Evolutionary conservation across 2,888 invertebrate species (phyloP).

Genomic region (Heteromyza rotundicornis): DNA sequence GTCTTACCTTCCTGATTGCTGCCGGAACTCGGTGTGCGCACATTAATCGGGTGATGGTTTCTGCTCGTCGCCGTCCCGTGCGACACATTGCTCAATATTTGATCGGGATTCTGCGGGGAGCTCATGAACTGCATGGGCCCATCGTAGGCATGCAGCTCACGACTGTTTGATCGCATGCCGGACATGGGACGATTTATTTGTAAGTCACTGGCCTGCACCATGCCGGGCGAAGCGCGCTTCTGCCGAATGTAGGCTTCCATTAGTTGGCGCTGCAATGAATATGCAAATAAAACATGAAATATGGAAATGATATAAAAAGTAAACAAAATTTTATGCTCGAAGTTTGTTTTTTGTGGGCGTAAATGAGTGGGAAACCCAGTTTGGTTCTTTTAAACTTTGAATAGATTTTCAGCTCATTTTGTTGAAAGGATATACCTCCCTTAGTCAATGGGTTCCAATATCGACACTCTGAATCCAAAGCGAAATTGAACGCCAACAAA

Average conservation of each 20-base stretch:
- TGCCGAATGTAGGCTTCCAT: conserved; percentile 90
- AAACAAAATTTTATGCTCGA: too few species aligned
- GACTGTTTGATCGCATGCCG: conserved; percentile 68
- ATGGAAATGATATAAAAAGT: too few species aligned
- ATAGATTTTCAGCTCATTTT: too few species aligned
- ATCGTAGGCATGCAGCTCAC: conserved; percentile 70
- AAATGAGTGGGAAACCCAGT: too few species aligned
- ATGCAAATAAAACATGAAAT: not conserved
- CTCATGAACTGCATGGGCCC: conserved; percentile 87
- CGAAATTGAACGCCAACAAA: too few species aligned
- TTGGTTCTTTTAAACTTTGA: too few species aligned
- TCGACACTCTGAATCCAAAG: too few species aligned
- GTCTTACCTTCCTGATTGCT: conserved; percentile 24
- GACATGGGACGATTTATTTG: conserved; percentile 75
- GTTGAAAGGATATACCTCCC: too few species aligned
- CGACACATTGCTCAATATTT: conserved; percentile 65
- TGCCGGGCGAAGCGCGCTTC: conserved; percentile 82
- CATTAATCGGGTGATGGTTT: conserved; percentile 38
- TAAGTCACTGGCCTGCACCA: conserved; percentile 86
- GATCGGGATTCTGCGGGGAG: conserved; percentile 82
- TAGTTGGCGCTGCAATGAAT: conserved; percentile 73
- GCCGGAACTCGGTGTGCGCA: conserved; percentile 42
- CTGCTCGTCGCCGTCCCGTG: conserved; percentile 43
- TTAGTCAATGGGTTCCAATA: too few species aligned
- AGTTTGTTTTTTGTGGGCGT: too few species aligned